Base-by-base conservation (phyloP, 2,888 invertebrate species). In the Cataglyphis altisquamis region DNA sequence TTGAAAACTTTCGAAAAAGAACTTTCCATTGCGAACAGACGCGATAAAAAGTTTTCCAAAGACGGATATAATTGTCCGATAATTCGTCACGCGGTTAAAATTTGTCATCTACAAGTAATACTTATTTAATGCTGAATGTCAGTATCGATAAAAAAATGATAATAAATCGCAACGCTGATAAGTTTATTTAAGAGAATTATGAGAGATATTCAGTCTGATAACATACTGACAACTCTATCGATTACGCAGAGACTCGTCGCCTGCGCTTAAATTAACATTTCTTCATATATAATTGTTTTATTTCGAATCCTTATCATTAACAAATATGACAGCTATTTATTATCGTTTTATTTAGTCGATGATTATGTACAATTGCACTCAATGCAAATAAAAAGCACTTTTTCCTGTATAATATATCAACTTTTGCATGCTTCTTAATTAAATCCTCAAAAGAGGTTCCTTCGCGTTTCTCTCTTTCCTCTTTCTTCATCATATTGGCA, bases 341-440 rank as follows among this genome's bases (percentile, higher is more conserved):
- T 86, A 89, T 74, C 73, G 39, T 52, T 75, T 84, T 85, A 81
- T 67, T 86, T 78, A 84, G 67, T 82, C 87, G 72, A 85, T 82
- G 85, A 85, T 86, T 89, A 89, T 89, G 74, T 87, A 89, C 89
- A 89, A 68, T 52, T 81, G 75, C 21, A 21, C n/a, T 85, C 62
- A 52, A 72, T 57, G 81, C 66, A 72, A 84, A 82, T 84, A 78
- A 84, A 84, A 86, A 80, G 72, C 73, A 62, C 70, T 68, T 68
- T 25, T 29, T 63, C n/a, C 62, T 10, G 21, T 39, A 41, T 52
- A 41, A 8, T 41, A 45, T 77, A 21, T 29, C 3, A 60, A 36
- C 39, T 62, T 18, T 1, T 55, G 66, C 55, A 18, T 36, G n/a
- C 12, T 55, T 57, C 15, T 36, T n/a, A 72, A n/a, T 2, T 52